phyloP scores from a whole-genome alignment of 92 coral and sea anemone genomes.

The Actinostola sp. region DNA sequence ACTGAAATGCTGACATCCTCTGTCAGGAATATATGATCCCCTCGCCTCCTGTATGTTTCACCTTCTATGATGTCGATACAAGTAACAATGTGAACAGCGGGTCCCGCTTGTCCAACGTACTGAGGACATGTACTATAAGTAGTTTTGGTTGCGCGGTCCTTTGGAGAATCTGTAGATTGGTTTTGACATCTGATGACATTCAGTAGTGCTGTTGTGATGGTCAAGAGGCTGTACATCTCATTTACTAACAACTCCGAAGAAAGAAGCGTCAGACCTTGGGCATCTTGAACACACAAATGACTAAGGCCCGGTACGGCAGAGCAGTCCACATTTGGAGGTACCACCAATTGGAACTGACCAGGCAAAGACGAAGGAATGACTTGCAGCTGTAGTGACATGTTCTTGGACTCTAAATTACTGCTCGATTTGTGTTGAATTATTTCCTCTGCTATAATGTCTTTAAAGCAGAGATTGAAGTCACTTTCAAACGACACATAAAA shows the following conservation, averaged over 20 bases:
- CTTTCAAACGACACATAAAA: constrained; percentile 39
- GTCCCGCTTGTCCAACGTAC: constrained; percentile 67
- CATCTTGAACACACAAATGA: constrained; percentile 17
- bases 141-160: too few species aligned
- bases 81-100: constrained; percentile 58
- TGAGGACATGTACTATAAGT: too few species aligned
- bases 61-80: constrained; percentile 41
- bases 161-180: constrained; percentile 4
- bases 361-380: constrained; percentile 23
- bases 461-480: constrained; percentile 56
- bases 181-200: constrained; percentile 34
- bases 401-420: neutral
- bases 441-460: constrained; percentile 47
- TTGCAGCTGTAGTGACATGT: constrained; percentile 18
- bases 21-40: constrained; percentile 46
- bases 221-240: constrained; percentile 42
- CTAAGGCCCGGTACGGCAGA: constrained; percentile 39
- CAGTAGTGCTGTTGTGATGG: constrained; percentile 38
- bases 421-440: neutral
- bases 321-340: constrained; percentile 26
- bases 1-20: constrained; percentile 67
- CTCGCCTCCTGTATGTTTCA: constrained; percentile 13
- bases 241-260: constrained; percentile 57
- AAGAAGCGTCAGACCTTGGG: constrained; percentile 9
- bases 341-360: constrained; percentile 25